Percentiles rank a stretch among this genome's conserved stretches.
Evolutionary conservation across 2,113 vertebrate species (phyloP).

Genomic region (Globicephala melas): DNA sequence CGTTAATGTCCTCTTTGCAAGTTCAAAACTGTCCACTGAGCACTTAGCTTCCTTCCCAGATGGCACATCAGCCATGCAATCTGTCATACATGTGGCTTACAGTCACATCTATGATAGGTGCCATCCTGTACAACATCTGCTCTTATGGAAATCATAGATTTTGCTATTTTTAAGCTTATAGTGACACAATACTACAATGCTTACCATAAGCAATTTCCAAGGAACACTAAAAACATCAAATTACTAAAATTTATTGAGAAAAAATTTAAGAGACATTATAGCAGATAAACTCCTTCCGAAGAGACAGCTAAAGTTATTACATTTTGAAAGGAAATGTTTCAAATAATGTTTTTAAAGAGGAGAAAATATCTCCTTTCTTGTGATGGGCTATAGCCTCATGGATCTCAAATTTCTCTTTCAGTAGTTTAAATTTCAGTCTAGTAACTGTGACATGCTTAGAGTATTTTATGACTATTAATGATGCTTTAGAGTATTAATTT

Average conservation of each 20-base stretch:
- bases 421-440: background rate
- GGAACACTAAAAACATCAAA: background rate
- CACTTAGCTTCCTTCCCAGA: background rate
- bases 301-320: background rate
- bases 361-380: background rate
- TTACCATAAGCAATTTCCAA: background rate
- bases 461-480: background rate
- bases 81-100: background rate
- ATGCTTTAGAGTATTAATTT: background rate
- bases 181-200: background rate
- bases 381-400: background rate
- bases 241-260: background rate
- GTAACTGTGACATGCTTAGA: background rate
- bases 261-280: background rate
- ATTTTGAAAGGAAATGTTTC: background rate
- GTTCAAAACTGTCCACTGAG: background rate
- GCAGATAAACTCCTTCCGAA: background rate
- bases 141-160: background rate
- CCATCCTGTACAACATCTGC: background rate
- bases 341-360: background rate
- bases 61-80: too few relatives aligned
- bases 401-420: background rate
- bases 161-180: background rate
- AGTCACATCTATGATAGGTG: too few relatives aligned
- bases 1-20: background rate